Evolutionary conservation across 2,113 vertebrate genomes (phyloP).

Genomic region (Thunnus maccoyii): DNA sequence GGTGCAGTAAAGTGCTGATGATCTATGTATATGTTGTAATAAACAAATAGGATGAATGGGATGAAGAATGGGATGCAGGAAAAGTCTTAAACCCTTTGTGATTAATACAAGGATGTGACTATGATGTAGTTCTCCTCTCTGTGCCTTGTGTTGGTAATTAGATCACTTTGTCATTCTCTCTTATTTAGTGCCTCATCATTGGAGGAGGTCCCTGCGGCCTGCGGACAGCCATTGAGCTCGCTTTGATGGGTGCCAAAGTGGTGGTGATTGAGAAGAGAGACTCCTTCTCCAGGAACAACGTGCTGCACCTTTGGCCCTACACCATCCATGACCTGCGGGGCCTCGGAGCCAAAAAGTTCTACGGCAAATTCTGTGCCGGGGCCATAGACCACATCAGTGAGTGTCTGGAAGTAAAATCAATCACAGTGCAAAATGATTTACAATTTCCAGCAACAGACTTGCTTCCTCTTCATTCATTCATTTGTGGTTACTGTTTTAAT

Average conservation of each 20-base stretch:
- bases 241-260: slow-evolving; percentile 94
- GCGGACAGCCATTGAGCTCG: slow-evolving; percentile 95
- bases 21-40: slow-evolving; percentile 11
- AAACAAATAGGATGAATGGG: too few species aligned
- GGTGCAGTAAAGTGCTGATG: slow-evolving; percentile 38
- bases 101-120: slow-evolving; percentile 14
- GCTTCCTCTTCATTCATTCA: too few species aligned
- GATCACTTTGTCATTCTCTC: slow-evolving; percentile 35
- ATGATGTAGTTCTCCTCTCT: neutral
- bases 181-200: slow-evolving; percentile 93
- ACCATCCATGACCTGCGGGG: slow-evolving; percentile 97
- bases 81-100: slow-evolving; percentile 21
- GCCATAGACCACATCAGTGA: slow-evolving; percentile 99
- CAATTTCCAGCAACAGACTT: too few species aligned
- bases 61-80: neutral
- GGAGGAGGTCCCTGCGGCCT: slow-evolving; percentile 96
- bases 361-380: slow-evolving; percentile 97
- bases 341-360: slow-evolving; percentile 97
- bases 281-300: slow-evolving; percentile 97
- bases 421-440: neutral
- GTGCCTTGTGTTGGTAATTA: slow-evolving; percentile 26
- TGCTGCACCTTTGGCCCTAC: slow-evolving; percentile 97
- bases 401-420: slow-evolving; percentile 69
- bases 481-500: neutral
- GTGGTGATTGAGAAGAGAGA: slow-evolving; percentile 96